These are phyloP conservation scores for Epinephelus moara DNA, from an alignment of 2,113 vertebrate species.

Conservation along the genomic window DNA sequence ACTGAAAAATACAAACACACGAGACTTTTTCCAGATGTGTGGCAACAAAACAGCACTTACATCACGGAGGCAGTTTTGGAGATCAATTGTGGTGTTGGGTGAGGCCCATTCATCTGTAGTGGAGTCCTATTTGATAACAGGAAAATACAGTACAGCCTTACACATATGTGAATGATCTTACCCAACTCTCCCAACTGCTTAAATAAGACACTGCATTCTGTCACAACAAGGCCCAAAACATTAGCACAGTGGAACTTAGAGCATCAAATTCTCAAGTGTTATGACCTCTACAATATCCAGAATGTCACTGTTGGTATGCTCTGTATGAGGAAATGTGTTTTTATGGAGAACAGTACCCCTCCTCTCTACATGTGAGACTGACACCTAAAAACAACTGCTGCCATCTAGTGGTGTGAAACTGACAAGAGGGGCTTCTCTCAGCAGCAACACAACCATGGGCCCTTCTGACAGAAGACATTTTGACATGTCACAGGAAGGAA, in stretches of 20 bases:
- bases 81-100: slow-evolving; percentile 50
- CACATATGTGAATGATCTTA: slow-evolving; percentile 8
- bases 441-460: background rate
- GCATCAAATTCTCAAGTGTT: background rate
- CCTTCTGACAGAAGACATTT: background rate
- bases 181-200: background rate
- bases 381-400: slow-evolving; percentile 38
- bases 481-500: too few relatives aligned
- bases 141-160: background rate
- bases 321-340: background rate
- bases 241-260: background rate
- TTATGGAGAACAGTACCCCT: background rate
- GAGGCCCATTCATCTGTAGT: slow-evolving; percentile 63
- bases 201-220: background rate
- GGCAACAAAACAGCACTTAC: slow-evolving; percentile 78
- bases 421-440: background rate
- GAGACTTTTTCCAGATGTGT: background rate
- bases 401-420: slow-evolving; percentile 50
- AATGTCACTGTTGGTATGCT: background rate
- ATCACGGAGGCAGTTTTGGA: slow-evolving; percentile 87
- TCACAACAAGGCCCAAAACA: background rate
- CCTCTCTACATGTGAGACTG: background rate
- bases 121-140: slow-evolving; percentile 45
- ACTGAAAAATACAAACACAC: background rate
- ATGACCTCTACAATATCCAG: background rate